Evolutionary conservation across 2,888 invertebrate species (phyloP), one percentile per base, ranked within the genome.

Genomic region (Drosophila austrosaltans): DNA sequence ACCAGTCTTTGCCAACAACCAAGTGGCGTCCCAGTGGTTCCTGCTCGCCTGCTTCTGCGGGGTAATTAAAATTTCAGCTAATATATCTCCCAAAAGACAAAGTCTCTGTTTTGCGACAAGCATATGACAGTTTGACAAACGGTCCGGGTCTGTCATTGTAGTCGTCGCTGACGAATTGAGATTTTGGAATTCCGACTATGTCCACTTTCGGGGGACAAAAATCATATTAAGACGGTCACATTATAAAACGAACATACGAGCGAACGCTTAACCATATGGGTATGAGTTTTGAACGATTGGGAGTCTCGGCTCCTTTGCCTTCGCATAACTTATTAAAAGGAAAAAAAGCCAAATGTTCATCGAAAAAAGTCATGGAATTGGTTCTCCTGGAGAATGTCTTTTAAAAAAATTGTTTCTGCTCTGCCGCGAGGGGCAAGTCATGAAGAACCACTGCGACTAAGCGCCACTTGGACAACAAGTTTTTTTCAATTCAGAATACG

Each of bases 31-130:
- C 1, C 28, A 8, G n/a, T 40, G 53, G 10, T n/a, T 30, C 60
- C 2, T 30, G 0, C 28, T 32, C 22, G 58, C 28, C 44, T 66
- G 69, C 72, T 70, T 76, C 69, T 48, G 48, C 22, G 48, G 25
- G 61, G 90, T 92, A 91, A 91, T 92, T 91, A 91, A 91, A 91
- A 92, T 91, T 91, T 91, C 92, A 84, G 84, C 90, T 91, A 91
- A 92, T 92, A 90, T 88, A 83, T 85, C 75, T 78, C 40, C 22
- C 61, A 42, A 62, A 44, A 63, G 60, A 20, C 53, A 42, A 22
- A 42, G 56, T 16, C 25, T 20, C 28, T 1, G 4, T 48, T 44
- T 30, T 86, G 82, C 89, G 91, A 90, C 91, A 91, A 85, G 90
- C 90, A 91, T 91, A 91, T 91, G 90, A 91, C 91, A 86, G 89